phyloP scores from a whole-genome alignment of 2,113 vertebrate species.

The Neolamprologus tretocephalus region DNA sequence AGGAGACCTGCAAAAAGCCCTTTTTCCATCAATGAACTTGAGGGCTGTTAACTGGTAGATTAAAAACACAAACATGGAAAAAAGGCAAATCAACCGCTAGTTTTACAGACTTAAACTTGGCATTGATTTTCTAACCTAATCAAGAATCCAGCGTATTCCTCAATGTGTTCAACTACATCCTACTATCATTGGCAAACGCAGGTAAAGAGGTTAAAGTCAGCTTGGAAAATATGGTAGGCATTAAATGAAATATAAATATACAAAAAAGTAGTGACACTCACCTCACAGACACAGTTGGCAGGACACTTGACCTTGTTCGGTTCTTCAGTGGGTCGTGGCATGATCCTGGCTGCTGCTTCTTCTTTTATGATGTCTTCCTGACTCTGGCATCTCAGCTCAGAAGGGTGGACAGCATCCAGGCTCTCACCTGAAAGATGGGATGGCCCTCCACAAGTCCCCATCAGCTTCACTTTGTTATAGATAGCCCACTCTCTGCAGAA shows the following conservation, averaged over 20 bases:
- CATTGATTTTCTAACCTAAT: not conserved
- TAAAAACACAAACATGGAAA: not conserved
- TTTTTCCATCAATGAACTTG: not conserved
- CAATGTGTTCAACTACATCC: not conserved
- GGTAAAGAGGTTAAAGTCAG: not conserved
- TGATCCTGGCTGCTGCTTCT: constrained; percentile 41
- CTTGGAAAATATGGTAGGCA: not conserved
- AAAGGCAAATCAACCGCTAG: rapidly evolving
- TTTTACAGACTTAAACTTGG: rapidly evolving
- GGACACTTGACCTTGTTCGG: constrained; percentile 73
- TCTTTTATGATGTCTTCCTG: constrained; percentile 64
- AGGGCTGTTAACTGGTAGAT: not conserved
- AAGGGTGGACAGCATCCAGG: constrained; percentile 74
- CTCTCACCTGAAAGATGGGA: constrained; percentile 72
- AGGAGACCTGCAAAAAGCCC: not conserved
- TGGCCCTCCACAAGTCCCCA: constrained; percentile 75
- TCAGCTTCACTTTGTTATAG: constrained; percentile 57
- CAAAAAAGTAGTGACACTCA: not conserved
- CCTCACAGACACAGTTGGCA: constrained; percentile 73
- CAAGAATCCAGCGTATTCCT: rapidly evolving
- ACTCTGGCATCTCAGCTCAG: constrained; percentile 76
- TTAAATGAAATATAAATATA: not conserved
- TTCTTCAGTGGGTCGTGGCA: not conserved
- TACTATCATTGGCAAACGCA: rapidly evolving
- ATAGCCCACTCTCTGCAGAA: constrained; percentile 72